Evolutionary conservation across 37 sponge, comb jelly and placozoan species (phyloP), one percentile per base, ranked within the genome.

Genomic region (Hexactinellida sp.): DNA sequence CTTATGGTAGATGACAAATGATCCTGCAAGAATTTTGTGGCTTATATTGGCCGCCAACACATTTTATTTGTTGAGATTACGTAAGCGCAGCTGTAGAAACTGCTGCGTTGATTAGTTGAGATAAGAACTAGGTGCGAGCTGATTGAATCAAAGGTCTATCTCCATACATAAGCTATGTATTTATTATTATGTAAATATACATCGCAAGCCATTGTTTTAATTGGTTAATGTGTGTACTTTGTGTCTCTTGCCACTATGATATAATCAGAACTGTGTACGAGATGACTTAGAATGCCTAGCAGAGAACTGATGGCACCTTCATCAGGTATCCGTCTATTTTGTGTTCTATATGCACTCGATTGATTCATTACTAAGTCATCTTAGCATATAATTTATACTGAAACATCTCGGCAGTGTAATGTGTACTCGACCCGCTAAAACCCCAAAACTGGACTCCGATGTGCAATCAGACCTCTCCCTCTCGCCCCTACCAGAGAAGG

Each of bases 321-420:
- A n/a, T 63, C 5, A 63, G 76, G 76, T n/a, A 63, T 63, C 76
- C 28, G n/a, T 25, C 30, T 7, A 63, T 63, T 28, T 25, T 63
- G 52, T 19, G 52, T n/a, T 16, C 52, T 63, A 28, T 63, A 63
- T 63, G 76, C 76, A 32, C 76, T n/a, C 30, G 13, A 63, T 47
- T 63, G 5, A 63, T 63, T 63, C 76, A 63, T 28, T 63, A 63
- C 76, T 63, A 63, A n/a, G 76, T 63, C 30, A 63, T 63, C 76
- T 63, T 63, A 63, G 21, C 76, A 16, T n/a, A n/a, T n/a, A 47
- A 28, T 63, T 63, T 63, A 63, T 63, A 63, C 13, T 63, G 76
- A 63, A 63, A 63, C 30, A 25, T 25, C 13, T n/a, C 30, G 25
- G 28, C 30, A 25, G 76, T 7, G 34, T 21, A 63, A 63, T 63